Evolutionary conservation across 2,797 vertebrate species (phyloP).

Genomic region (Catamblyrhynchus diadema): DNA sequence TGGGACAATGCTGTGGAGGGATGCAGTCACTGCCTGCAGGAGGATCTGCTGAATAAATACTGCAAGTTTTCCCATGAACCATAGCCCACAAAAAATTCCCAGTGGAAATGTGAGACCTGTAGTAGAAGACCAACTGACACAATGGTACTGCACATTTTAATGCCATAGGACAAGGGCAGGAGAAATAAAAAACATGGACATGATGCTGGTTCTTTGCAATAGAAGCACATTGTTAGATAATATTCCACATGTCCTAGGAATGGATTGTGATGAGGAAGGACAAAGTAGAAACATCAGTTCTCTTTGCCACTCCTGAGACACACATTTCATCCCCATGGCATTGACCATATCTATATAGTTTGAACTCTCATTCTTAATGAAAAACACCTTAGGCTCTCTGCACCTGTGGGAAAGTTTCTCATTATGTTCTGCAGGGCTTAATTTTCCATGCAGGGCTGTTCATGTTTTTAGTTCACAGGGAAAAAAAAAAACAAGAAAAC

Average conservation of each 20-base stretch:
- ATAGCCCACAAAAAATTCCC: background rate
- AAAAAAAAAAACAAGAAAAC: background rate
- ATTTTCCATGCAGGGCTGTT: background rate
- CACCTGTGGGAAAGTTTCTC: background rate
- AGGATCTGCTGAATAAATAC: background rate
- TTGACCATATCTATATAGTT: background rate
- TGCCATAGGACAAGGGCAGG: background rate
- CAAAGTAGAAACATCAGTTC: background rate
- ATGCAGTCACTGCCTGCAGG: background rate
- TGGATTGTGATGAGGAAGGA: background rate
- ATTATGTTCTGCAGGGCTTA: background rate
- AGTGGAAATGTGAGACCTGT: background rate
- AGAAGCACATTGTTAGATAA: background rate
- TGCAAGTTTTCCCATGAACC: rapidly evolving
- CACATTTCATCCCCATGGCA: background rate
- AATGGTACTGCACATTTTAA: background rate
- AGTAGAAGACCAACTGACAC: background rate
- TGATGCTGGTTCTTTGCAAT: background rate
- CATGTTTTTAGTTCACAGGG: background rate
- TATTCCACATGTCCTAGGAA: background rate
- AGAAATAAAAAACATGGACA: background rate
- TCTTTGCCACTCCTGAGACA: background rate
- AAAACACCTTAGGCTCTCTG: background rate
- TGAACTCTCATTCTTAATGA: background rate
- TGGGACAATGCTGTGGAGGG: background rate